Conservation (phyloP, 2,888 invertebrate species). For the Tenthredo mesomela region DNA sequence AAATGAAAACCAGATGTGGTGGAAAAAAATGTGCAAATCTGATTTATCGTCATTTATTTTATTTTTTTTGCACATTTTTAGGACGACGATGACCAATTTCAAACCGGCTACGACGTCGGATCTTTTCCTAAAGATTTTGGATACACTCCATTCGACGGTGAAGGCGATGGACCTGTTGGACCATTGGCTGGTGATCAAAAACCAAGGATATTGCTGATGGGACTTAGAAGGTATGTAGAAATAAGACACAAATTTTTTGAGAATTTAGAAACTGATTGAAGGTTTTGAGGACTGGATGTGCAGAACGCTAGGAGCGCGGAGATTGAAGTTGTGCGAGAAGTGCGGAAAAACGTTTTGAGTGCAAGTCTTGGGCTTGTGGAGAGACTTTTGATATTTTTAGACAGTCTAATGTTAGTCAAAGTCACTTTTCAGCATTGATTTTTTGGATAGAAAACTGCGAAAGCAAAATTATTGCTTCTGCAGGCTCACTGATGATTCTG, state of each 20-base stretch:
- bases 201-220: slow-evolving; percentile 97
- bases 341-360: background rate
- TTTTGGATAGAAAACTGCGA: background rate
- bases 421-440: background rate
- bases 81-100: slow-evolving; percentile 79
- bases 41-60: background rate
- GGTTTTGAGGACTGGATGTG: background rate
- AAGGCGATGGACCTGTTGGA: slow-evolving; percentile 83
- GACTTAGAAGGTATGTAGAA: slow-evolving; percentile 87
- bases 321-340: background rate
- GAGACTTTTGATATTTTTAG: background rate
- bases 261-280: background rate
- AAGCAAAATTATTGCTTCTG: background rate
- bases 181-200: slow-evolving; percentile 86
- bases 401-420: background rate
- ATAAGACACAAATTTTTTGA: background rate
- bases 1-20: background rate
- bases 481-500: background rate
- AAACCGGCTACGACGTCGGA: slow-evolving; percentile 80
- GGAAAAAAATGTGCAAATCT: background rate
- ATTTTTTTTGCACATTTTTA: slow-evolving; percentile 57
- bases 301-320: background rate
- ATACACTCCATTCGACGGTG: slow-evolving; percentile 93
- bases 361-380: background rate
- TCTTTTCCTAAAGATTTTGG: slow-evolving; percentile 96